phyloP scores from a whole-genome alignment of 2,113 vertebrate species.

The Cairina moschata region DNA sequence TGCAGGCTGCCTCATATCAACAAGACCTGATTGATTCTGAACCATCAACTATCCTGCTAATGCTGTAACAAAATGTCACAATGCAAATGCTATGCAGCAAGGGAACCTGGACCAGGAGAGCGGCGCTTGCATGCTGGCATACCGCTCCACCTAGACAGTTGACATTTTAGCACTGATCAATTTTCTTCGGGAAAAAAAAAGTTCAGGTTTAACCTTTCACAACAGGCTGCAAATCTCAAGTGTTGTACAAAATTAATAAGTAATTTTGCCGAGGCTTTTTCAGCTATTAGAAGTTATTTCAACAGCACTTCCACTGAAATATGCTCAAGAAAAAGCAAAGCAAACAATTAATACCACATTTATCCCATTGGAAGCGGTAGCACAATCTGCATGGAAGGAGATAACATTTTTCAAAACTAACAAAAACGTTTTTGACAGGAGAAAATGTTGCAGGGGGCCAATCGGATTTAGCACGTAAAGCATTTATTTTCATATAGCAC shows the following conservation, averaged over 20 bases:
- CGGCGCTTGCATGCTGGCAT: constrained; percentile 50
- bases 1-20: neutral
- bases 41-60: constrained; percentile 67
- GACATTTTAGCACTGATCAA: constrained; percentile 73
- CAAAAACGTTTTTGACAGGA: neutral
- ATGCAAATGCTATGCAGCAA: constrained; percentile 74
- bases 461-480: neutral
- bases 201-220: constrained; percentile 63
- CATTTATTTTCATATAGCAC: neutral
- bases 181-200: constrained; percentile 51
- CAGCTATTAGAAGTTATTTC: constrained; percentile 11
- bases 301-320: neutral
- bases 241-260: constrained; percentile 51
- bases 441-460: neutral
- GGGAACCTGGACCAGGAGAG: constrained; percentile 61
- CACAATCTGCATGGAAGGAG: neutral
- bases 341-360: neutral
- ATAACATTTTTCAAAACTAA: constrained; percentile 2
- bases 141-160: constrained; percentile 47
- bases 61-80: constrained; percentile 75
- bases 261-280: neutral
- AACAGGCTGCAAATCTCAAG: constrained; percentile 17
- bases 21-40: constrained; percentile 63
- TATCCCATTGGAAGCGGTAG: neutral
- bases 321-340: neutral